These are phyloP conservation scores for Rhinogobio ventralis DNA, from an alignment of 2,797 vertebrate genomes.

Conservation along the genomic window DNA sequence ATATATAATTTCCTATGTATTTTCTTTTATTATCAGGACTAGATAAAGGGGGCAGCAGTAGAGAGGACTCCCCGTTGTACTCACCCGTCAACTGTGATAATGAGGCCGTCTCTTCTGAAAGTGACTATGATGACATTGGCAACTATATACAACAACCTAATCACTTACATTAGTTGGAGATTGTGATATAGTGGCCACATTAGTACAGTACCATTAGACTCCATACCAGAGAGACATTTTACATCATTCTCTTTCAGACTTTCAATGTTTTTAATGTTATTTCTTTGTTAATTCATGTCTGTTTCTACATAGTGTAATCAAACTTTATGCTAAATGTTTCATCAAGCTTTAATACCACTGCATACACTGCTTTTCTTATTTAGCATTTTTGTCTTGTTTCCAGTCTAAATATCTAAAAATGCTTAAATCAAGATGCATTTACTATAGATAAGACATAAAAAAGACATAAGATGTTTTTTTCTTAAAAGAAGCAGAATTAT, in stretches of 20 bases:
- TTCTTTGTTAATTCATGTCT: constrained; percentile 8
- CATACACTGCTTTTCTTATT: background rate
- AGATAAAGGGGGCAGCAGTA: constrained; percentile 9
- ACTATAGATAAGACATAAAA: too few species aligned
- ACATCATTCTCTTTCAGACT: background rate
- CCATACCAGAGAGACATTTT: background rate
- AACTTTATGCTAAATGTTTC: background rate
- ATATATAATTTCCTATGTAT: background rate
- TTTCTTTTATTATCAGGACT: constrained; percentile 41
- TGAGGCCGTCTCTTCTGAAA: constrained; percentile 48
- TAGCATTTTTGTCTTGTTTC: background rate
- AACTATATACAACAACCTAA: constrained; percentile 24
- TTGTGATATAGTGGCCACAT: background rate
- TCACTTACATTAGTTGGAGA: background rate
- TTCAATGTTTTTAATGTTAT: background rate
- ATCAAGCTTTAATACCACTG: background rate
- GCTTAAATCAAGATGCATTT: too few species aligned
- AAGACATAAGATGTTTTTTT: too few species aligned
- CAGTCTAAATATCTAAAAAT: background rate
- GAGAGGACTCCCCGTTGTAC: constrained; percentile 63
- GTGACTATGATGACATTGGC: constrained; percentile 71
- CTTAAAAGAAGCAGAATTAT: too few species aligned
- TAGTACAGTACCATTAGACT: background rate
- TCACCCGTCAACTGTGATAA: constrained; percentile 68
- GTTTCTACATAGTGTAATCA: background rate